A percentile compares a stretch with the other conserved stretches of the same genome.
phyloP scores from a whole-genome alignment of 2,888 invertebrate genomes.

The Mactromeris polynyma region DNA sequence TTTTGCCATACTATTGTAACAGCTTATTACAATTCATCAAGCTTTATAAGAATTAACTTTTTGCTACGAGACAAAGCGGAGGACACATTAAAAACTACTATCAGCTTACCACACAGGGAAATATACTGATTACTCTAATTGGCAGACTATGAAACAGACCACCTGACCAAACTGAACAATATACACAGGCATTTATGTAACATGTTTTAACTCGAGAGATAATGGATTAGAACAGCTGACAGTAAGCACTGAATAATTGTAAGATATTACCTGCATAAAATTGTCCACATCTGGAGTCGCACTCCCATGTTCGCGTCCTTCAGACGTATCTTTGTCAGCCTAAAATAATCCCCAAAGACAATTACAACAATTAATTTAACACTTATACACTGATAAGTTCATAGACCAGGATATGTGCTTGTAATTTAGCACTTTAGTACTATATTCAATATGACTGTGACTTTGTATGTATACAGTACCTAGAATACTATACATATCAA shows the following conservation, averaged over 20 bases:
- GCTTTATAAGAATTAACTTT: background rate
- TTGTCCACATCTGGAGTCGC: background rate
- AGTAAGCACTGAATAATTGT: background rate
- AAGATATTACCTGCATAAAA: slow-evolving; percentile 24
- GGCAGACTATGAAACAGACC: background rate
- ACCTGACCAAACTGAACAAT: too few species aligned
- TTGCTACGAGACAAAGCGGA: background rate
- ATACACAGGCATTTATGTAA: background rate
- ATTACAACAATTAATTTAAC: background rate
- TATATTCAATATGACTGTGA: too few species aligned
- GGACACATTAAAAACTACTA: background rate
- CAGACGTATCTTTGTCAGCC: background rate
- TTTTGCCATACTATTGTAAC: too few species aligned
- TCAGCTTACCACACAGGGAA: background rate
- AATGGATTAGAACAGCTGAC: background rate
- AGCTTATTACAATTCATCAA: background rate
- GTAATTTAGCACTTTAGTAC: too few species aligned
- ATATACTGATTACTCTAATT: background rate
- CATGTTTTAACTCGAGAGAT: background rate
- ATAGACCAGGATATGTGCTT: too few species aligned
- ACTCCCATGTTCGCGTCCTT: background rate
- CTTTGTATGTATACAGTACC: background rate
- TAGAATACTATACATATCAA: background rate
- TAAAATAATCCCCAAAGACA: background rate
- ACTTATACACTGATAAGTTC: too few species aligned